phyloP scores from a whole-genome alignment of 2,113 vertebrate genomes.

The Alces alces region DNA sequence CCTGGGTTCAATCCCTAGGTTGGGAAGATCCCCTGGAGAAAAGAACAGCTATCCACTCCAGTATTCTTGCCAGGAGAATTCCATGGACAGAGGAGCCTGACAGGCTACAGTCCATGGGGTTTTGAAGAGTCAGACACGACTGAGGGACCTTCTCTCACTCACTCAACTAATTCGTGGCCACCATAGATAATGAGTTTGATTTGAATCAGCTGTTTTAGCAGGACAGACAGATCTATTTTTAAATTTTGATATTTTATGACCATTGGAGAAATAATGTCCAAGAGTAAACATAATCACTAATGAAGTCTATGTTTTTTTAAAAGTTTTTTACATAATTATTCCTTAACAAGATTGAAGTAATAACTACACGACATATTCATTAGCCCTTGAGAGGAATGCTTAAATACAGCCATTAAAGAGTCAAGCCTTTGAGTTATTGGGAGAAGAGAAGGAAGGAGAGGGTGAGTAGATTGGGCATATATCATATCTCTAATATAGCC shows the following conservation, averaged over 20 bases:
- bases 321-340: neutral
- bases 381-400: neutral
- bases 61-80: neutral
- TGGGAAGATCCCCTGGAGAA: neutral
- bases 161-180: neutral
- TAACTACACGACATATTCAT: neutral
- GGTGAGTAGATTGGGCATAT: neutral
- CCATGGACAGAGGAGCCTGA: neutral
- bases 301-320: neutral
- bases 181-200: neutral
- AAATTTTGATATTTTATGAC: neutral
- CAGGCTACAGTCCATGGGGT: neutral
- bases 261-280: neutral
- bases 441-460: neutral
- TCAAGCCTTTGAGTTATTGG: neutral
- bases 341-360: neutral
- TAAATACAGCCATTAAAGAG: neutral
- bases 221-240: neutral
- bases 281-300: slow-evolving; percentile 11
- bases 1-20: neutral
- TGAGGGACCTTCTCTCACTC: neutral
- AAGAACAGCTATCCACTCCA: neutral
- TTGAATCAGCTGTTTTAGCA: neutral
- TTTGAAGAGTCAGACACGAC: neutral
- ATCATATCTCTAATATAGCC: neutral